These are phyloP conservation scores for Microtus montanus DNA, from an alignment of 2,113 vertebrate genomes.

Conservation along the genomic window DNA sequence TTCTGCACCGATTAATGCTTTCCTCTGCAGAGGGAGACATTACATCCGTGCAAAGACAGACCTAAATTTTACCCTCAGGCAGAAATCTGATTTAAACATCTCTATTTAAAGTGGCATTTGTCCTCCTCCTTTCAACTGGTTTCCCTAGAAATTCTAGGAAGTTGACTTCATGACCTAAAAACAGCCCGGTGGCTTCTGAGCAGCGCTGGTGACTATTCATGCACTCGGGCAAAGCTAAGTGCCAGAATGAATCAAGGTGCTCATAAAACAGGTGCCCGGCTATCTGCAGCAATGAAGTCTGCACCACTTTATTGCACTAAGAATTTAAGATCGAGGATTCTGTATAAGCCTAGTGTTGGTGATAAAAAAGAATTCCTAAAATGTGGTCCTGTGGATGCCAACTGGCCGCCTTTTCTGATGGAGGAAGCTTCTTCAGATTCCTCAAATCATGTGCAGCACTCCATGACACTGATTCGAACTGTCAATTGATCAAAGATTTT, in stretches of 20 bases:
- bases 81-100: conserved; percentile 92
- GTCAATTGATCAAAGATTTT: conserved; percentile 75
- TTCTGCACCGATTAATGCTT: conserved; percentile 88
- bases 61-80: conserved; percentile 90
- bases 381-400: conserved; percentile 60
- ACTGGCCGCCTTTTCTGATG: conserved; percentile 67
- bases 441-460: conserved; percentile 81
- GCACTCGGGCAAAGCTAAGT: conserved; percentile 80
- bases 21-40: conserved; percentile 89
- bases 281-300: conserved; percentile 84
- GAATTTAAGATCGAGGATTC: conserved; percentile 62
- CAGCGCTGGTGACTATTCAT: conserved; percentile 80
- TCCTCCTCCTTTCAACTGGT: conserved; percentile 90
- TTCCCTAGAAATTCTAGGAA: conserved; percentile 91
- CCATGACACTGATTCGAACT: conserved; percentile 73
- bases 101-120: conserved; percentile 91
- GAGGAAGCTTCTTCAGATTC: conserved; percentile 45
- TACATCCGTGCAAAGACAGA: conserved; percentile 88
- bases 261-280: conserved; percentile 89
- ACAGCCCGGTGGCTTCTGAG: conserved; percentile 85
- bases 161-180: conserved; percentile 91
- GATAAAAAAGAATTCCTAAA: conserved; percentile 60
- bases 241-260: conserved; percentile 86
- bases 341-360: conserved; percentile 62
- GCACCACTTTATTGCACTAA: conserved; percentile 62